These are phyloP conservation scores for Plagiodera versicolora DNA, from an alignment of 2,888 invertebrate species.

Conservation along the genomic window DNA sequence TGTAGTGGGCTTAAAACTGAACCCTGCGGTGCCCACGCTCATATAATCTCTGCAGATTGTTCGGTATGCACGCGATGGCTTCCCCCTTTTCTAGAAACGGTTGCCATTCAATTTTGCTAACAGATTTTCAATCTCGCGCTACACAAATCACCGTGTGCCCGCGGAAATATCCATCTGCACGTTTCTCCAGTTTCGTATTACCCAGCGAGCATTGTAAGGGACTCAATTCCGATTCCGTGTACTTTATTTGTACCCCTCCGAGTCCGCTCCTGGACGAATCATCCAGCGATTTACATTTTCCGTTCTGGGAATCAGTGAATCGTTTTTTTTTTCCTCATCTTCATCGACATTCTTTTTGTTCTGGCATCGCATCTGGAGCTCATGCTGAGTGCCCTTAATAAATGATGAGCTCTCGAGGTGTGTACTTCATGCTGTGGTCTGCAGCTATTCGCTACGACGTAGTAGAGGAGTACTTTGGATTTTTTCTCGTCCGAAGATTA, in stretches of 20 bases:
- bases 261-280: no score
- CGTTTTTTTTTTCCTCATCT: neutral
- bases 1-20: no score
- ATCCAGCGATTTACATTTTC: neutral
- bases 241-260: no score
- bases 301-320: neutral
- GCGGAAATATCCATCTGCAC: neutral
- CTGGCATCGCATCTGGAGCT: constrained; percentile 9
- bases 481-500: no score
- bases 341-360: neutral
- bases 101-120: neutral
- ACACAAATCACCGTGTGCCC: neutral
- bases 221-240: no score
- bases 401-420: constrained; percentile 29
- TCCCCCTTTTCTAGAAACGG: no score
- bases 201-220: no score
- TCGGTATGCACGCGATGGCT: no score
- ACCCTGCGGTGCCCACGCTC: no score
- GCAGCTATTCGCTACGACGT: constrained; percentile 5
- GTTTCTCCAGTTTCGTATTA: neutral
- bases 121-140: neutral
- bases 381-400: constrained; percentile 33
- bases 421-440: constrained; percentile 19
- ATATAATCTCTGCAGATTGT: no score
- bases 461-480: no score